These are phyloP conservation scores for Heterodera schachtii DNA, from an alignment of 1,140 invertebrate genomes.

Conservation along the genomic window DNA sequence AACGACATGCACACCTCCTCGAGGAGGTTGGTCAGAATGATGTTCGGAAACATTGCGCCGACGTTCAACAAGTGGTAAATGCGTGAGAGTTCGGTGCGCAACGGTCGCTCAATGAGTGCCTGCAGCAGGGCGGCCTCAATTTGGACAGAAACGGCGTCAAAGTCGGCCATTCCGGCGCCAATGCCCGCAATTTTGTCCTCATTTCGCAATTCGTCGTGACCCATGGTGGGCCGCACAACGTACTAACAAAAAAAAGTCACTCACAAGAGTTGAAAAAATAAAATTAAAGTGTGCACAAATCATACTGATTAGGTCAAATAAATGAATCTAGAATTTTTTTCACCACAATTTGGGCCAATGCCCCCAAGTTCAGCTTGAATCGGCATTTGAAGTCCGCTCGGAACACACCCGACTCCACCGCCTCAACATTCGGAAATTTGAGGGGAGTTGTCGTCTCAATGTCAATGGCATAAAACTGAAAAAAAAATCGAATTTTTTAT, in stretches of 20 bases:
- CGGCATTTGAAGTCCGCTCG: constrained; percentile 84
- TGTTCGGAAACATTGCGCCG: constrained; percentile 98
- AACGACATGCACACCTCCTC: constrained; percentile 90
- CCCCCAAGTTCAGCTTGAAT: constrained; percentile 77
- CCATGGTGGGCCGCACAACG: constrained; percentile 46
- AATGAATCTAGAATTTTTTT: constrained; percentile 8
- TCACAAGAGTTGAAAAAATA: no score
- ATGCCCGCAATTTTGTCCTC: constrained; percentile 45
- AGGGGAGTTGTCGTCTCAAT: constrained; percentile 98
- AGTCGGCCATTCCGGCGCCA: constrained; percentile 46
- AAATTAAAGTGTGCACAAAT: no score
- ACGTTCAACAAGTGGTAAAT: constrained; percentile 99
- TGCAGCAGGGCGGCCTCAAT: constrained; percentile 73
- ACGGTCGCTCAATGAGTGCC: constrained; percentile 80
- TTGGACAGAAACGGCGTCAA: constrained; percentile 66
- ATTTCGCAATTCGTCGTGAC: constrained; percentile 45
- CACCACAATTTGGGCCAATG: constrained; percentile 76
- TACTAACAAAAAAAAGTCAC: no score
- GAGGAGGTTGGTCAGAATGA: constrained; percentile 93
- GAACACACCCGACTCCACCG: constrained; percentile 94
- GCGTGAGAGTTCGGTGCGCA: constrained; percentile 84
- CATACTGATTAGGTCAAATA: no score
- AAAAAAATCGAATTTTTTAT: constrained; percentile 3
- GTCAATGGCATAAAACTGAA: constrained; percentile 77
- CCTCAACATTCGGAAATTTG: constrained; percentile 98